Conservation (phyloP, 2,888 invertebrate genomes). For the Gymnoscelis rufifasciata region DNA sequence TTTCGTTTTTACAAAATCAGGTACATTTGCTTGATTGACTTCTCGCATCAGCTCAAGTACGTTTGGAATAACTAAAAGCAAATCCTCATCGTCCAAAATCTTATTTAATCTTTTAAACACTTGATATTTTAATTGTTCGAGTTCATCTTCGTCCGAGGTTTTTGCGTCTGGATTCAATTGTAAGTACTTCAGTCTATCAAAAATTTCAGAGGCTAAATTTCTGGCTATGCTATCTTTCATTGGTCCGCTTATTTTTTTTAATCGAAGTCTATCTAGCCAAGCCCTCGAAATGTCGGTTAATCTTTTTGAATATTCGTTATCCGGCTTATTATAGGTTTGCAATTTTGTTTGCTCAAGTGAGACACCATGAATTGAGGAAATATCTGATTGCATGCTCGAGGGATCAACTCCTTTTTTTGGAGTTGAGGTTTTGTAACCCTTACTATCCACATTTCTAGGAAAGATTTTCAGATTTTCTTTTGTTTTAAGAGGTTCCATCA, state of each 20-base stretch:
- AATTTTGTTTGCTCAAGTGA: not conserved
- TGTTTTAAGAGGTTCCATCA: too few relatives aligned
- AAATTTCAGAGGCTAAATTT: slow-evolving; percentile 40
- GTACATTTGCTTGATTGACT: slow-evolving; percentile 15
- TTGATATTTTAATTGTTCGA: slow-evolving; percentile 50
- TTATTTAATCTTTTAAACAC: slow-evolving; percentile 41
- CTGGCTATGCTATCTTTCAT: slow-evolving; percentile 29
- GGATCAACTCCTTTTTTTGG: slow-evolving; percentile 23
- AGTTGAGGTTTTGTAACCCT: slow-evolving; percentile 28
- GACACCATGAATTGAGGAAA: slow-evolving; percentile 15
- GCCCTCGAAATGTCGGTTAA: slow-evolving; percentile 25
- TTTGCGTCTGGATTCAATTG: slow-evolving; percentile 37
- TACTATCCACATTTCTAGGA: too few relatives aligned
- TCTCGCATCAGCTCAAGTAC: slow-evolving; percentile 33
- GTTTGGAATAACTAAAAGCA: slow-evolving; percentile 28
- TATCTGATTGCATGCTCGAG: slow-evolving; percentile 9
- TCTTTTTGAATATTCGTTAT: slow-evolving; percentile 27
- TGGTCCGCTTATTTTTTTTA: slow-evolving; percentile 11
- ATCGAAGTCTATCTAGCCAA: slow-evolving; percentile 35
- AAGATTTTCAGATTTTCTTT: too few relatives aligned
- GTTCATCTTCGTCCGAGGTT: slow-evolving; percentile 35
- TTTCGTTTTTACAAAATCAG: slow-evolving; percentile 21
- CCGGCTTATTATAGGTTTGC: slow-evolving; percentile 18
- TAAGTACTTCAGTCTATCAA: slow-evolving; percentile 47
- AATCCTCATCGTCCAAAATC: slow-evolving; percentile 27